Conservation (phyloP, 2,888 invertebrate species). For the Incurvaria masculella region DNA sequence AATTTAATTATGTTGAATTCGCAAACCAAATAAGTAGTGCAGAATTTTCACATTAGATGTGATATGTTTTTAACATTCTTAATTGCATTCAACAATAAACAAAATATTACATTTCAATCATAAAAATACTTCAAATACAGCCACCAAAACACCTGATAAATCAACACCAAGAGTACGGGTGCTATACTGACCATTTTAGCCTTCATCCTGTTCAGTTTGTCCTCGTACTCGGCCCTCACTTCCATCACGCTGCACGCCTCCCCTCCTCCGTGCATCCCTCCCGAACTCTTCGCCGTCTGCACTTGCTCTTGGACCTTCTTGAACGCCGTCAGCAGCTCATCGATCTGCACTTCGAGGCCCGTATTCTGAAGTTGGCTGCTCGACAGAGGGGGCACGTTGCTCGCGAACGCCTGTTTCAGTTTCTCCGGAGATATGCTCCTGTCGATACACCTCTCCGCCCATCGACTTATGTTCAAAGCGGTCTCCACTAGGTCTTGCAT, state of each 20-base stretch:
- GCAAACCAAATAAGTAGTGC: no score
- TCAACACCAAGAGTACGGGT: slow-evolving; percentile 44
- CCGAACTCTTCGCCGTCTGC: slow-evolving; percentile 16
- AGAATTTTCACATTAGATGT: no score
- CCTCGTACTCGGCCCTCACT: slow-evolving; percentile 65
- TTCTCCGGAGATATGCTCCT: slow-evolving; percentile 36
- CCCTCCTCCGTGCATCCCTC: slow-evolving; percentile 28
- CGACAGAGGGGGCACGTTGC: slow-evolving; percentile 27
- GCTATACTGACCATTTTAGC: slow-evolving; percentile 72
- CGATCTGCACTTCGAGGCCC: slow-evolving; percentile 37
- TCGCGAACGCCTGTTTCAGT: slow-evolving; percentile 37
- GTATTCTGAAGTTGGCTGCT: slow-evolving; percentile 33
- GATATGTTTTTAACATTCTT: no score
- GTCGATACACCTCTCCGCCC: slow-evolving; percentile 37
- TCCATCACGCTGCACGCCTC: slow-evolving; percentile 45
- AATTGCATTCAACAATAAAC: slow-evolving; percentile 16
- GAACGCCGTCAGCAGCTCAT: slow-evolving; percentile 41
- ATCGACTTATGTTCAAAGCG: slow-evolving; percentile 38
- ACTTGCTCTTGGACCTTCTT: slow-evolving; percentile 37
- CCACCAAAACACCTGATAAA: slow-evolving; percentile 52
- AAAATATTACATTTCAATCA: slow-evolving; percentile 7
- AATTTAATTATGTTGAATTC: no score
- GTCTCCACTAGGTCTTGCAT: slow-evolving; percentile 43
- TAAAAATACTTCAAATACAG: not conserved
- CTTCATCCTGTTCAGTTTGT: slow-evolving; percentile 75